Base-by-base conservation (phyloP, 2,113 vertebrate species). In the Crotalus tigris region DNA sequence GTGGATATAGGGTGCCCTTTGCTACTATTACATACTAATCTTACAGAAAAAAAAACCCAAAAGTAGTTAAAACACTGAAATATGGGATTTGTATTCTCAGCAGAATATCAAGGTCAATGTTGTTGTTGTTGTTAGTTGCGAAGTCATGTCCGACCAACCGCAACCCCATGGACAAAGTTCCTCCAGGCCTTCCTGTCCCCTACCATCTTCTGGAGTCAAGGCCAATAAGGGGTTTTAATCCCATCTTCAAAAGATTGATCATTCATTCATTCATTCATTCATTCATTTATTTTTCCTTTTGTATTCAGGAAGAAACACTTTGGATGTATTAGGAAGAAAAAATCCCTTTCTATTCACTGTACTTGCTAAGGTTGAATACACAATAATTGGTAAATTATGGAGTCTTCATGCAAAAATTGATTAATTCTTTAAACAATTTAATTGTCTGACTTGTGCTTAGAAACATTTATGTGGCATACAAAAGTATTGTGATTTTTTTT, bases 31-130 rank as follows among this genome's bases (percentile, higher is more conserved):
- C 4, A 64, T 64, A 94, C 88, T 87, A 61, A 1, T 87, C 91
- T 94, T 39, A 33, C 93, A 94, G 92, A 94, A 93, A 94, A 93
- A 93, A 94, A 81, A 11, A 2, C 39, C 3, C 85, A 93, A 95
- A 95, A 87, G 89, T 59, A 39, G 55, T 64, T 9, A 92, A 81
- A 33, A 85, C 26, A 85, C 0, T 51, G 8, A 95, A 97, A 95
- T 57, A 94, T 4, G 44, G 88, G 94, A 92, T 93, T 44, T 90
- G 91, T 94, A 89, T 24, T 61, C 88, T 23, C 17, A 44, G 55
- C 57, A 59, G 88, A 55, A 58, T 17, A 33, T n/a, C 51, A 29
- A 44, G 55, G 1, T 19, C 10, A 39, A 59, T 13, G 46, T 46
- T 46, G 46, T 46, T 46, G 46, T 46, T 46, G 46, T 46, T 46